Conservation (phyloP, 2,888 invertebrate genomes). For the Xestia ashworthii region DNA sequence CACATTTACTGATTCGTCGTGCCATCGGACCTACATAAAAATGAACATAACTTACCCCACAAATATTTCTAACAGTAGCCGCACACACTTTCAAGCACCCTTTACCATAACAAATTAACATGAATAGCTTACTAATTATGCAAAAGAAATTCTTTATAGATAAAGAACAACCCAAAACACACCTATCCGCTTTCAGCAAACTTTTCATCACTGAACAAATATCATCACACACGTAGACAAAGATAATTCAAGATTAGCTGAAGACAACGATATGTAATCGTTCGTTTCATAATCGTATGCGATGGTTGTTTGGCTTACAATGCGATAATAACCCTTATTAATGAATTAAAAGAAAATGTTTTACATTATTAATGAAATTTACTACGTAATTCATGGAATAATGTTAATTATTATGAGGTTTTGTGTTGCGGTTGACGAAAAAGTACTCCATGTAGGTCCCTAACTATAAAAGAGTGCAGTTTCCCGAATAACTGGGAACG, state of each 20-base stretch:
- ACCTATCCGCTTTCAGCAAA: constrained; percentile 64
- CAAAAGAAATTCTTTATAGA: constrained; percentile 44
- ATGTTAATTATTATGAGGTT: not conserved
- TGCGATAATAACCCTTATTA: constrained; percentile 38
- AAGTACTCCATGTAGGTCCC: not conserved
- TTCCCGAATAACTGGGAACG: not conserved
- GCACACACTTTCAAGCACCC: constrained; percentile 40
- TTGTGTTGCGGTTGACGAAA: constrained; percentile 1
- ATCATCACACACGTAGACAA: constrained; percentile 60
- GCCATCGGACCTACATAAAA: not conserved
- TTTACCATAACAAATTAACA: constrained; percentile 49
- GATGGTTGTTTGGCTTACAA: constrained; percentile 40
- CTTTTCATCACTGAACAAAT: constrained; percentile 69
- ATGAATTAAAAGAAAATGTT: constrained; percentile 5
- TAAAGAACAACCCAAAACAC: constrained; percentile 55
- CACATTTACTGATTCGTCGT: not conserved
- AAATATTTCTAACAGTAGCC: not conserved
- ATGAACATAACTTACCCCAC: constrained; percentile 49
- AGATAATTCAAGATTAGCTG: constrained; percentile 75
- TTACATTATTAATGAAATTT: constrained; percentile 16
- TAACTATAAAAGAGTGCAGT: not conserved
- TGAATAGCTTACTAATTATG: constrained; percentile 45
- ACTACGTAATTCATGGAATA: constrained; percentile 1
- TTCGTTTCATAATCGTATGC: constrained; percentile 67
- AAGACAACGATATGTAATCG: constrained; percentile 75